Evolutionary conservation across 2,888 invertebrate species (phyloP).

Genomic region (Kuschelorhynchus macadamiae): DNA sequence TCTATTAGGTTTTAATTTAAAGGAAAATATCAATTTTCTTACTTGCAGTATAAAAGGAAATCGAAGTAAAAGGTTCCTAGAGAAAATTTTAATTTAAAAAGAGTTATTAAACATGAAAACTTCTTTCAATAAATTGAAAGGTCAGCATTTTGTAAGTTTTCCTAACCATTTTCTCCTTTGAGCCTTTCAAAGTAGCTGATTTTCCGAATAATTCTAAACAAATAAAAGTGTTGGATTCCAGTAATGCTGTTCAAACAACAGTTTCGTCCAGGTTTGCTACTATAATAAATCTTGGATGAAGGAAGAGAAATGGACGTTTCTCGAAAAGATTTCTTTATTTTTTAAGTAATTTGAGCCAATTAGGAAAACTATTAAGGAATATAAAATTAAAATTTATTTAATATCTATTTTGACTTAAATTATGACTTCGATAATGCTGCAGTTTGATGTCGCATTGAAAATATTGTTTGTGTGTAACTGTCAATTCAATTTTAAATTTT

Average conservation of each 20-base stretch:
- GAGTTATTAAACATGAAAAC: too few species aligned
- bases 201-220: constrained; percentile 54
- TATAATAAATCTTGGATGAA: constrained; percentile 11
- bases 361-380: constrained; percentile 1
- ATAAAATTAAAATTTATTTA: background rate
- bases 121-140: constrained; percentile 15
- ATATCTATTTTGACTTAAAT: too few species aligned
- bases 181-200: constrained; percentile 46
- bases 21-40: too few species aligned
- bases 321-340: constrained; percentile 23
- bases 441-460: too few species aligned
- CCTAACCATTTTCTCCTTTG: constrained; percentile 26
- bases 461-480: too few species aligned
- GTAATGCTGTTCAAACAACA: constrained; percentile 59
- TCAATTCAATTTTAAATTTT: too few species aligned
- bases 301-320: constrained; percentile 9
- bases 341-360: constrained; percentile 22
- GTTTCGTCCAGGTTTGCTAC: constrained; percentile 27
- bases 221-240: constrained; percentile 53
- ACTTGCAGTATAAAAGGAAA: too few species aligned
- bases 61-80: too few species aligned
- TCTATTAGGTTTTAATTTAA: too few species aligned
- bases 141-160: constrained; percentile 39
- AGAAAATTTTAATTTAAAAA: too few species aligned
- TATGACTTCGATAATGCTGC: too few species aligned